Base-by-base conservation (phyloP, 2,113 vertebrate genomes). In the Erythrocercus mccallii region DNA sequence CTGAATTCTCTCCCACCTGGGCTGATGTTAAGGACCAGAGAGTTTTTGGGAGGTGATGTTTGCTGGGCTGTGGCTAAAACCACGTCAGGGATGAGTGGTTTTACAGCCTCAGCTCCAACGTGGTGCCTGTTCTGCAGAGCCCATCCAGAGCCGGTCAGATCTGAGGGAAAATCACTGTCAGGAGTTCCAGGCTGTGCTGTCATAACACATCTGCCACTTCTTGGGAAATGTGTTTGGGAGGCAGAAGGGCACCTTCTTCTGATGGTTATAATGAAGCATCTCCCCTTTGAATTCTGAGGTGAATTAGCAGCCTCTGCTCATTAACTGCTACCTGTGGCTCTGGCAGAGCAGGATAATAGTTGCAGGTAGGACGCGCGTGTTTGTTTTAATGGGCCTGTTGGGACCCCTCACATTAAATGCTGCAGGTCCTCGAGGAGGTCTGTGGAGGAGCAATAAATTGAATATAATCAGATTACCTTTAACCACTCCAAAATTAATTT, bases 291-390 rank as follows among this genome's bases (percentile, higher is more conserved):
- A 27, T 62, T 53, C 27, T 2, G 54, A 88, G 71, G 70, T 42
- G 72, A 88, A 91, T 96, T 76, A 92, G 81, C 77, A 68, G 86
- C 50, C 62, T 73, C 33, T 88, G 81, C 92, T 97, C 85, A 15
- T 95, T 95, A 92, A 4, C n/a, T 54, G 81, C 83, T 92, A 6
- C 70, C 71, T 61, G 3, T 72, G 40, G 70, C 64, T 83, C 15
- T n/a, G 10, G 0, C 48, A 80, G 61, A 53, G 77, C 44, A 5
- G 56, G 86, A 16, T 81, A 42, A 70, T 33, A 13, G 84, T 38
- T 61, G 84, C 90, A 86, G 81, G 90, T 80, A 48, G 96, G 82
- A 61, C 2, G 19, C 3, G n/a, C 42, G 66, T 68, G 81, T 90
- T 92, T 83, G 82, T 82, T 82, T 28, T 81, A 79, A 87, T 72